Evolutionary conservation across 2,888 invertebrate genomes (phyloP).

Genomic region (Caenorhabditis sp.): DNA sequence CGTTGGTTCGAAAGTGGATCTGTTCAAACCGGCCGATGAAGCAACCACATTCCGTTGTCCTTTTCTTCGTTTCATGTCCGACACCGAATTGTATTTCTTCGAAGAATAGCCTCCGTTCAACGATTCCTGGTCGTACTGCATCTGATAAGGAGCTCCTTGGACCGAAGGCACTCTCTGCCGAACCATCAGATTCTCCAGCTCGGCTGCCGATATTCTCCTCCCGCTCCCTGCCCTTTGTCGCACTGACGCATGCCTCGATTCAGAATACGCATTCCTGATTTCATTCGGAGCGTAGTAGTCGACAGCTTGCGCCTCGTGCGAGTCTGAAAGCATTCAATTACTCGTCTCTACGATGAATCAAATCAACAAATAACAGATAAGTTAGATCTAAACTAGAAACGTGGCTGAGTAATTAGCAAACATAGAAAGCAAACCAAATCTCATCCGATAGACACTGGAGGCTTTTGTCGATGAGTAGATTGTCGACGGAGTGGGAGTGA

Average conservation of each 20-base stretch:
- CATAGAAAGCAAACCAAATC: constrained; percentile 44
- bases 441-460: constrained; percentile 52
- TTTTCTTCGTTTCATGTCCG: constrained; percentile 93
- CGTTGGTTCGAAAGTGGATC: constrained; percentile 49
- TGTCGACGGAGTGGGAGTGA: constrained; percentile 56
- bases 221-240: constrained; percentile 63
- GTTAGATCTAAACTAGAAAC: constrained; percentile 6
- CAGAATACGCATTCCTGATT: constrained; percentile 60
- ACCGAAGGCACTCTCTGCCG: constrained; percentile 82
- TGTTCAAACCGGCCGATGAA: constrained; percentile 45
- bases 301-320: constrained; percentile 44
- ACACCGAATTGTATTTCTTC: constrained; percentile 90
- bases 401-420: constrained; percentile 8
- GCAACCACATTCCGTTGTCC: constrained; percentile 78
- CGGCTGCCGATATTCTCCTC: constrained; percentile 89
- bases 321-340: no score
- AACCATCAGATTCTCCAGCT: constrained; percentile 93
- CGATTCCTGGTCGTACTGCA: constrained; percentile 59
- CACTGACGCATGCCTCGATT: constrained; percentile 66
- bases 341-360: no score
- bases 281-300: constrained; percentile 68
- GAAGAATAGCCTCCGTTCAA: constrained; percentile 67
- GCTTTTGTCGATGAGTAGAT: constrained; percentile 57
- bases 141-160: constrained; percentile 43
- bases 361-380: not conserved